phyloP scores from a whole-genome alignment of 2,888 invertebrate genomes.

The Deladenus siricidicola region DNA sequence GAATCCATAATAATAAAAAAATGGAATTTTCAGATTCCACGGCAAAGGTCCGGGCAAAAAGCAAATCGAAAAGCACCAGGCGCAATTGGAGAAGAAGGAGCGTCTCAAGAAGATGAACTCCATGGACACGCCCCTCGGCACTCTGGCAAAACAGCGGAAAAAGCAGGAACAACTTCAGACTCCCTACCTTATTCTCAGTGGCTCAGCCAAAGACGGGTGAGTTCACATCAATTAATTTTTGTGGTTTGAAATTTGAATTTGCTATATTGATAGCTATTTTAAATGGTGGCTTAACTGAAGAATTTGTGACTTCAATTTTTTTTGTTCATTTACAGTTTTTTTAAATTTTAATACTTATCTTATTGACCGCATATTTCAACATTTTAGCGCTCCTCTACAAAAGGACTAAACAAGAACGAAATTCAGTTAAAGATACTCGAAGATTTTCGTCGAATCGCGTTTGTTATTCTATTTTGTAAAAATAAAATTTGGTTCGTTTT shows the following conservation, averaged over 20 bases:
- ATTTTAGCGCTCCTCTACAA: neutral
- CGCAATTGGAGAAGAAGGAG: conserved; percentile 85
- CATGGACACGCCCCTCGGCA: conserved; percentile 75
- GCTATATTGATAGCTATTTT: no score
- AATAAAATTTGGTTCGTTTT: no score
- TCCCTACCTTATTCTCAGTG: conserved; percentile 49
- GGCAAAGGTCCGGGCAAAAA: conserved; percentile 98
- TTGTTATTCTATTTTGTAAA: no score
- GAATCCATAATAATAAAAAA: neutral
- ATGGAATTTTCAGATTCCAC: conserved; percentile 77
- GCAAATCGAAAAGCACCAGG: conserved; percentile 87
- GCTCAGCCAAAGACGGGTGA: conserved; percentile 17
- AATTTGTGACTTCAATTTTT: no score
- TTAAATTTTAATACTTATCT: neutral
- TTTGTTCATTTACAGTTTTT: no score
- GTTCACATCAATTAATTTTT: neutral
- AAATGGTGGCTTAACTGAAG: no score
- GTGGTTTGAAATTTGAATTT: no score
- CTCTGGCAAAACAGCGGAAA: conserved; percentile 82
- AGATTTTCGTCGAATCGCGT: no score
- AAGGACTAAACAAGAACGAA: neutral
- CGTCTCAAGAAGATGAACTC: conserved; percentile 56
- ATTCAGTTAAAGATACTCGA: no score
- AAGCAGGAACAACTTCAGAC: conserved; percentile 64
- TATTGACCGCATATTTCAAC: neutral